Evolutionary conservation across 2,888 invertebrate genomes (phyloP).

Genomic region (Aquatica leii): DNA sequence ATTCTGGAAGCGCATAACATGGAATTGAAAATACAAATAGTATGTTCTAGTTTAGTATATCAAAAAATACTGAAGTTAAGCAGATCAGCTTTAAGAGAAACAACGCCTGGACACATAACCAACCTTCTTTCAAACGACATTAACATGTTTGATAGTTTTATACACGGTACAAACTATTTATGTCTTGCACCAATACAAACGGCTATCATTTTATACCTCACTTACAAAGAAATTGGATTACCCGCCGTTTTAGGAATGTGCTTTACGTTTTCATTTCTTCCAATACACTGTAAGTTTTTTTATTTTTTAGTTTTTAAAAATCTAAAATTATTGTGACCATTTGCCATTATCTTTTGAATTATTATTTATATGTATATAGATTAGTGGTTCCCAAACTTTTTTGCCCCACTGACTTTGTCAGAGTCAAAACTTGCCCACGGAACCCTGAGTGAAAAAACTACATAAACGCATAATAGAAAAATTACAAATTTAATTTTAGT

Average conservation of each 20-base stretch:
- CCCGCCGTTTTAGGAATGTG: not conserved
- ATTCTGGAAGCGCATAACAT: conserved; percentile 60
- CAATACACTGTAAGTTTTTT: conserved; percentile 3
- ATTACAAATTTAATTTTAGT: no score
- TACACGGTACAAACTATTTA: not conserved
- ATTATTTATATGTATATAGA: no score
- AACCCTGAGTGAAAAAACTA: no score
- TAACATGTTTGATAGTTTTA: not conserved
- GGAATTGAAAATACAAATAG: conserved; percentile 86
- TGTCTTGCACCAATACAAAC: conserved; percentile 3
- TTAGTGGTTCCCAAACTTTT: no score
- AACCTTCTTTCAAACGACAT: conserved; percentile 74
- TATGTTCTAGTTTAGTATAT: conserved; percentile 85
- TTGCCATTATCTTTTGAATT: not conserved
- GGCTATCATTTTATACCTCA: not conserved
- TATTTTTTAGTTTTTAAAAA: not conserved
- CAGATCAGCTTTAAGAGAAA: conserved; percentile 77
- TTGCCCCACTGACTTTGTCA: no score
- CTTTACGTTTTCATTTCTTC: not conserved
- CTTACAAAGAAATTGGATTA: conserved; percentile 3
- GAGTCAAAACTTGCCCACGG: no score
- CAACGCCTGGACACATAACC: conserved; percentile 66
- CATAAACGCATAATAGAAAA: no score
- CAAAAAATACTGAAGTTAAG: conserved; percentile 69
- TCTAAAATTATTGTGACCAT: not conserved